phyloP scores from a whole-genome alignment of 1,140 invertebrate genomes.

The Teleopsis dalmanni region DNA sequence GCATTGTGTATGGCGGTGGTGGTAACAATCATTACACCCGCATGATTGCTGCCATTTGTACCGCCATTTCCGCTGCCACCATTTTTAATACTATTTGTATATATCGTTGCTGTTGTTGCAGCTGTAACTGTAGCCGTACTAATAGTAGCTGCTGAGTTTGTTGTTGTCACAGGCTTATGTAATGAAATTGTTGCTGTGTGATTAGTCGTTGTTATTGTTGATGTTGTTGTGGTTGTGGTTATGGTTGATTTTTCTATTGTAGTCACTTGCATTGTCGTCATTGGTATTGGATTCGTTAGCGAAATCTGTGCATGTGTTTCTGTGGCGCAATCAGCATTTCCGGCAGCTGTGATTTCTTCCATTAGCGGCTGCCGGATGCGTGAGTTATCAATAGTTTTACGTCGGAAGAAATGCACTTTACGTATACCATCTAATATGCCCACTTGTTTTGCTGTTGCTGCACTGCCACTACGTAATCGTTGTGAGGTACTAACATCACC shows the following conservation, averaged over 20 bases:
- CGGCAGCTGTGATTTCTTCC: constrained; percentile 21
- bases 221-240: not conserved
- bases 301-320: not conserved
- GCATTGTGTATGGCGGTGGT: constrained; percentile 18
- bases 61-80: not conserved
- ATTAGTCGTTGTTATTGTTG: constrained; percentile 1
- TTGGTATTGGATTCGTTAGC: not conserved
- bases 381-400: constrained; percentile 30
- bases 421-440: constrained; percentile 16
- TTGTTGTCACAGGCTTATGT: not conserved
- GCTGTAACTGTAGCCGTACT: not conserved
- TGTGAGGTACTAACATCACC: not conserved
- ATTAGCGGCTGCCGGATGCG: constrained; percentile 37
- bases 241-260: not conserved
- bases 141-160: not conserved
- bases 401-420: constrained; percentile 32
- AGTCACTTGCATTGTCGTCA: not conserved
- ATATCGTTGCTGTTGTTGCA: constrained; percentile 1
- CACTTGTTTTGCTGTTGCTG: constrained; percentile 22
- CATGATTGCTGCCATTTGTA: constrained; percentile 7
- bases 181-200: too few species aligned
- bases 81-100: constrained; percentile 10
- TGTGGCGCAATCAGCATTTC: not conserved
- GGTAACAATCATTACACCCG: constrained; percentile 27
- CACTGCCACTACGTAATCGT: constrained; percentile 2